Conservation (phyloP, 2,888 invertebrate genomes). For the Trachelus troglodyta region DNA sequence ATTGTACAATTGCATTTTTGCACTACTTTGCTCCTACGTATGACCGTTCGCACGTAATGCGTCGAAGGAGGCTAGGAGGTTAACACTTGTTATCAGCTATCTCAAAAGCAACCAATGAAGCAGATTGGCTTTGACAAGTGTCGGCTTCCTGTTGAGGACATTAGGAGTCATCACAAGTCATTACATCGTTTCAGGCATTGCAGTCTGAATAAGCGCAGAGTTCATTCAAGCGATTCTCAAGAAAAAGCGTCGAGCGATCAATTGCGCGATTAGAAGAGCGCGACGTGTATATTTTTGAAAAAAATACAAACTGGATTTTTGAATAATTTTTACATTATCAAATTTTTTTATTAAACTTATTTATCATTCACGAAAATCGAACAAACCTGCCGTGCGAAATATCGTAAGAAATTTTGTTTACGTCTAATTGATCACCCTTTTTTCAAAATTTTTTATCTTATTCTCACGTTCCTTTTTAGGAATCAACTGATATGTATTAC, state of each 20-base stretch:
- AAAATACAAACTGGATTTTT: not conserved
- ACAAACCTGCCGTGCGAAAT: not conserved
- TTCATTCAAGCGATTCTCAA: not conserved
- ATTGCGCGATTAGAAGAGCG: not conserved
- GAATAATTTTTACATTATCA: not conserved
- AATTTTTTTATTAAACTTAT: not conserved
- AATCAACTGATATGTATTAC: not conserved
- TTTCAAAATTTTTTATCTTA: not conserved
- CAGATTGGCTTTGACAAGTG: conserved; percentile 47
- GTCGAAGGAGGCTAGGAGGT: conserved; percentile 15
- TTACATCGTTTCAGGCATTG: conserved; percentile 15
- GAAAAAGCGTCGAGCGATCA: not conserved
- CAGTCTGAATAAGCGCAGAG: not conserved
- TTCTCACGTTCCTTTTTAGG: not conserved
- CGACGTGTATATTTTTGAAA: not conserved
- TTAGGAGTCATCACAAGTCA: conserved; percentile 40
- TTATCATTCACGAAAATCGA: not conserved
- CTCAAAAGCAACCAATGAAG: conserved; percentile 16
- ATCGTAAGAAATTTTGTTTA: not conserved
- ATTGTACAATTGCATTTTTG: not conserved
- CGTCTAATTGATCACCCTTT: not conserved
- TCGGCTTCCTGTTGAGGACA: conserved; percentile 51
- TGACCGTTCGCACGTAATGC: not conserved
- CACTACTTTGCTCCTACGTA: not conserved
- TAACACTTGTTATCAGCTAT: conserved; percentile 8